Conservation (phyloP, 1,140 invertebrate genomes). For the Anthonomus grandis region DNA sequence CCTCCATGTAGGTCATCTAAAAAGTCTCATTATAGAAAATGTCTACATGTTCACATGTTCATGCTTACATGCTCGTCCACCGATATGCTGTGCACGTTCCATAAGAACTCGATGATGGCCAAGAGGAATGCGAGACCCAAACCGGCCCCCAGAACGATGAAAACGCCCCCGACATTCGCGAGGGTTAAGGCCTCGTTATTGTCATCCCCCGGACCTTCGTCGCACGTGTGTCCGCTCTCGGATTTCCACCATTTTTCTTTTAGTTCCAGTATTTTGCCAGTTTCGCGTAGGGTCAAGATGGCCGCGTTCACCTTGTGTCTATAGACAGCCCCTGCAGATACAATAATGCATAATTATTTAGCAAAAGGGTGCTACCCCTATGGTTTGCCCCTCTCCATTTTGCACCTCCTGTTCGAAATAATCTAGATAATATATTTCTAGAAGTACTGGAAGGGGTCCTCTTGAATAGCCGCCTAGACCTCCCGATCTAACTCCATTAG, state of each 20-base stretch:
- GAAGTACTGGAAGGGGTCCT: too few relatives aligned
- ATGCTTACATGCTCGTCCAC: conserved; percentile 68
- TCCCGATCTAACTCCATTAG: too few relatives aligned
- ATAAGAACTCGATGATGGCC: conserved; percentile 73
- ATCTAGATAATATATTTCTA: too few relatives aligned
- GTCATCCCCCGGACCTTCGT: conserved; percentile 3
- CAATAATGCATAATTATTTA: neutral
- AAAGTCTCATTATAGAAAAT: conserved; percentile 29
- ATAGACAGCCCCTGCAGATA: conserved; percentile 52
- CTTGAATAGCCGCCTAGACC: too few relatives aligned
- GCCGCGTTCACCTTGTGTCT: conserved; percentile 68
- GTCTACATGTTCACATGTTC: neutral
- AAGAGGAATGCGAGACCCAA: conserved; percentile 64
- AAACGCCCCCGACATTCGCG: conserved; percentile 85
- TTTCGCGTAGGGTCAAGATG: conserved; percentile 78
- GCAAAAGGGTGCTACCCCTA: neutral
- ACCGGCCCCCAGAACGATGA: conserved; percentile 75
- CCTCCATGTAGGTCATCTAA: conserved; percentile 61
- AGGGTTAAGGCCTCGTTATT: conserved; percentile 63
- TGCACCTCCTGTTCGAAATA: too few relatives aligned
- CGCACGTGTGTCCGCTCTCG: too few relatives aligned
- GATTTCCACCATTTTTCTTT: conserved; percentile 87
- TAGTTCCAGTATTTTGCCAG: conserved; percentile 67
- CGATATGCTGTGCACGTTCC: conserved; percentile 75
- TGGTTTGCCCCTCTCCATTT: too few relatives aligned